Base-by-base conservation (phyloP, 1,140 invertebrate species). In the Liolophura sinensis region DNA sequence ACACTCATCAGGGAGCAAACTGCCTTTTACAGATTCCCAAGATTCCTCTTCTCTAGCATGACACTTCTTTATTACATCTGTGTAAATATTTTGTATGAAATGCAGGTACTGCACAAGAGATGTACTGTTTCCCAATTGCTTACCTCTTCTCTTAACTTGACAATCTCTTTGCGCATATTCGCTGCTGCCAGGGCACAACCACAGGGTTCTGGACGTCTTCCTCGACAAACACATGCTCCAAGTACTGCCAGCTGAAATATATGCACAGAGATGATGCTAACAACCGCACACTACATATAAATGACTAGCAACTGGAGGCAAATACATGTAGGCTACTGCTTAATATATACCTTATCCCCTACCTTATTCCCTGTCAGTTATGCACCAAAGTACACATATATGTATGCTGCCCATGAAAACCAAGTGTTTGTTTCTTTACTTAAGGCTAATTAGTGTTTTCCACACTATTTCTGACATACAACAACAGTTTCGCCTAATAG, bases 171-270 rank as follows among this genome's bases (percentile, higher is more conserved):
- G 47, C 72, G 75, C 5, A 82, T 57, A 64, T 78, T 78, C 9
- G 79, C 80, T 24, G 80, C 82, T 49, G 82, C 77, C 50, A 76
- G 73, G 16, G 80, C 82, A 79, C 82, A 83, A 11, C 75, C 74
- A 75, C 82, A 83, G 11, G 82, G 82, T 5, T 81, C 79, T 27
- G 77, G 73, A 40, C 50, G 59, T 12, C 69, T 57, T 15, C 72
- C 67, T 49, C 78, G 65, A 64, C 82, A 83, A 51, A 75, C 71
- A 73, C 82, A 83, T n/a, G 80, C 80, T 31, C 81, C 81, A 4
- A 83, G 67, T 11, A 82, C 73, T 12, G 80, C 80, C 52, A 83
- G 70, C 81, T 83, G 64, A 52, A 59, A 71, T 20, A 52, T 20
- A 40, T 54, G 24, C 12, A 54, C 7, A 20, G n/a, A 54, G 52